These are phyloP conservation scores for Anguilla anguilla DNA, from an alignment of 2,797 vertebrate genomes.

Conservation along the genomic window DNA sequence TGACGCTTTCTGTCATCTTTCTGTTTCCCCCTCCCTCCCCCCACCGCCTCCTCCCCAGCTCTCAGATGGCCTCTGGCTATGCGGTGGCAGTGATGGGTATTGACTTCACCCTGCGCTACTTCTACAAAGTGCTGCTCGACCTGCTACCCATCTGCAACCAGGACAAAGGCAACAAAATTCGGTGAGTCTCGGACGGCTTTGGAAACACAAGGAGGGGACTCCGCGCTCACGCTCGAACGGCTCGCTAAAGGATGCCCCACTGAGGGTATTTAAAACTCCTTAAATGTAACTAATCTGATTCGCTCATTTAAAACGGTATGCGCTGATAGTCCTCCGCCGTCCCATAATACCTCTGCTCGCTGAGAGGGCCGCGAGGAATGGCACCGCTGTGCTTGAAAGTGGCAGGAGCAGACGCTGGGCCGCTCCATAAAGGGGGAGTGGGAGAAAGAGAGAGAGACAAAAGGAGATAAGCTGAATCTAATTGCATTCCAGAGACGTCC, in stretches of 20 bases:
- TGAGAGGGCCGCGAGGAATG: conserved; percentile 31
- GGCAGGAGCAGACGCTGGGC: conserved; percentile 27
- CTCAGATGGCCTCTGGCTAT: conserved; percentile 87
- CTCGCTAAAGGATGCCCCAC: conserved; percentile 27
- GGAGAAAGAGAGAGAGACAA: conserved; percentile 35
- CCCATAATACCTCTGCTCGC: conserved; percentile 34
- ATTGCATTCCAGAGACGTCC: conserved; percentile 59
- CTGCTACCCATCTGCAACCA: conserved; percentile 94
- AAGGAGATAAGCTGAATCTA: conserved; percentile 70
- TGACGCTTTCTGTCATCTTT: neutral
- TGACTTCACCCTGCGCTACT: conserved; percentile 95
- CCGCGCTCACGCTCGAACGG: conserved; percentile 35
- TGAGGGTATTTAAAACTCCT: conserved; percentile 45
- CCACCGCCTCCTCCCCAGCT: conserved; percentile 61
- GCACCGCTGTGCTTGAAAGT: neutral
- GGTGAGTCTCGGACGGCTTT: conserved; percentile 66
- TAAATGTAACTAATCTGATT: conserved; percentile 56
- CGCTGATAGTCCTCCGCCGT: conserved; percentile 38
- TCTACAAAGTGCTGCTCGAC: conserved; percentile 96
- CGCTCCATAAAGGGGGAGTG: conserved; percentile 31
- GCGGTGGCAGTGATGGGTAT: conserved; percentile 96
- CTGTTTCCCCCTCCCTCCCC: neutral
- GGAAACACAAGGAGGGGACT: conserved; percentile 12
- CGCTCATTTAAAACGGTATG: conserved; percentile 43
- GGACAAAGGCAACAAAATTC: conserved; percentile 96